Base-by-base conservation (phyloP, 2,797 vertebrate genomes). In the Hyperoplus immaculatus region DNA sequence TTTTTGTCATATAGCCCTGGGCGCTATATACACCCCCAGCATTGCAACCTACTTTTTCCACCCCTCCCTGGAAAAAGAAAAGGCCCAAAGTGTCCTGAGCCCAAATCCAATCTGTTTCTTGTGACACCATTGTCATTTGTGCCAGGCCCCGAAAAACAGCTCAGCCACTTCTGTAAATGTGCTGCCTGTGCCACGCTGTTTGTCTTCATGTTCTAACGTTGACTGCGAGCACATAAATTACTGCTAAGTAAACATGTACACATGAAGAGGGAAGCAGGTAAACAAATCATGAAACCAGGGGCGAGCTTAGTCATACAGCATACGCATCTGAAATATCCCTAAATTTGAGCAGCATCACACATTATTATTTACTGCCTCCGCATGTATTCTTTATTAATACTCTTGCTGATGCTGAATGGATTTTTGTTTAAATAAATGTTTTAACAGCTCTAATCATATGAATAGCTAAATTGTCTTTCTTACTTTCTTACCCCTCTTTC, bases 31-130 rank as follows among this genome's bases (percentile, higher is more conserved):
- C 90, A 92, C 93, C 93, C 90, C 86, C 79, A 93, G 93, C 90
- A 85, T 86, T 92, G 87, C 87, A 94, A 92, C 94, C 93, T 95
- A 94, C 90, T 92, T 94, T 92, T 83, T 78, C 78, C 55, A 80
- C 86, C 74, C 87, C 87, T 85, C 82, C 75, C 82, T 79, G 62
- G 60, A 72, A 78, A 72, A 68, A 78, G 75, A 60, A 69, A 77
- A 80, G 62, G 51, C 72, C 81, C 69, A 77, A 91, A 88, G 78
- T 88, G 88, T 90, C 86, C 84, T 72, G 77, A 82, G 84, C 87
- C 77, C 86, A 85, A 84, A 90, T 85, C 77, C 91, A 93, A 93
- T 94, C 92, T 94, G 90, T 89, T 93, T 87, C 86, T 66, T 68
- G 85, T 88, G 85, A 90, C 90, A 87, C 87, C 73, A 82, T 87